These are phyloP conservation scores for Danio rerio DNA, from an alignment of 2,113 vertebrate genomes.

Conservation along the genomic window DNA sequence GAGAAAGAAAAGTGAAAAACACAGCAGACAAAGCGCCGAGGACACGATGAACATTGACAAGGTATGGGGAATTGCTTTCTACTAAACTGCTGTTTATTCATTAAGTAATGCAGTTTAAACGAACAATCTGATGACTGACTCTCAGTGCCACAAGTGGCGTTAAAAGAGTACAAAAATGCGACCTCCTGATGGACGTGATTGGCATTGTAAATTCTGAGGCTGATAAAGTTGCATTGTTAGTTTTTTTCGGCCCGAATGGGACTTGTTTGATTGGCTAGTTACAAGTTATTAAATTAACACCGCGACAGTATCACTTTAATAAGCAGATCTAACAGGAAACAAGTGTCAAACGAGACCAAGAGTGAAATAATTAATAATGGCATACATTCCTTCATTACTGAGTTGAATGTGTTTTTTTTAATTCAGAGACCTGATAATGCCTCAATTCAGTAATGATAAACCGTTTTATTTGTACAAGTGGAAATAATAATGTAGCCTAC, in stretches of 20 bases:
- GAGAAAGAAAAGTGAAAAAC: conserved; percentile 64
- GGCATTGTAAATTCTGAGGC: background rate
- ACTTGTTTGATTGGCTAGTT: background rate
- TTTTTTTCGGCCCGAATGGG: background rate
- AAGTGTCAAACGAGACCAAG: background rate
- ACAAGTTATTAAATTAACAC: background rate
- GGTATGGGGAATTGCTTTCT: conserved; percentile 9
- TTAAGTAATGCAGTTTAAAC: background rate
- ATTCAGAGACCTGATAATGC: no score
- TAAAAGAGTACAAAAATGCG: background rate
- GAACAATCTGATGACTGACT: background rate
- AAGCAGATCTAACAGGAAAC: background rate
- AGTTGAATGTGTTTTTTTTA: no score
- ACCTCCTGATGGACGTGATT: background rate
- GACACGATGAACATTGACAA: conserved; percentile 53
- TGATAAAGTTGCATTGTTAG: background rate
- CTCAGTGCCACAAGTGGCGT: background rate
- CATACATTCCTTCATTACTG: no score
- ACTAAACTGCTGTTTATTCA: no score
- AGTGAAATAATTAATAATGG: background rate
- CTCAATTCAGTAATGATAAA: no score
- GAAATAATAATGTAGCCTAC: no score
- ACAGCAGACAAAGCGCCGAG: conserved; percentile 61
- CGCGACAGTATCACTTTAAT: background rate
- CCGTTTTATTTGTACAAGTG: no score